These are phyloP conservation scores for Amblyraja radiata DNA, from an alignment of 2,797 vertebrate genomes.

Conservation along the genomic window DNA sequence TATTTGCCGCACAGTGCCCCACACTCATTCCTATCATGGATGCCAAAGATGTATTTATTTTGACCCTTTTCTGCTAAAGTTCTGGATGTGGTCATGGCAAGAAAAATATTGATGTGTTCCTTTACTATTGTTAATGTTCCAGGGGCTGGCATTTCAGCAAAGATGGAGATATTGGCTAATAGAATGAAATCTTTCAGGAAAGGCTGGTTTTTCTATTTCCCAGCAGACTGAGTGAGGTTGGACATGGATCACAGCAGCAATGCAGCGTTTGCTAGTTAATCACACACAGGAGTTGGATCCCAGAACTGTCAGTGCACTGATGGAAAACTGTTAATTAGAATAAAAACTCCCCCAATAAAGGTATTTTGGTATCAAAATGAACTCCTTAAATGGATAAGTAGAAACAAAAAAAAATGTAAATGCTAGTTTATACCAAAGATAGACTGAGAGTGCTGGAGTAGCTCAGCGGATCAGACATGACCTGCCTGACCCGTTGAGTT, in stretches of 20 bases:
- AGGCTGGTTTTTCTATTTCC: neutral
- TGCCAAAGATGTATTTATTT: neutral
- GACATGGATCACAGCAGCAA: neutral
- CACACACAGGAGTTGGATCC: neutral
- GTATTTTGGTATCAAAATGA: neutral
- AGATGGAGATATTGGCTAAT: neutral
- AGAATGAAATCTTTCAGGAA: neutral
- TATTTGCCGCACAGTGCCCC: neutral
- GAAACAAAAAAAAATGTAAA: no score
- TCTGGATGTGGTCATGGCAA: neutral
- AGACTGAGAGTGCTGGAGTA: no score
- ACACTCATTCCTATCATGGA: neutral
- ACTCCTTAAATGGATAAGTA: neutral
- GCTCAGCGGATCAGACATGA: no score
- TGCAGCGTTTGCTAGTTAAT: neutral
- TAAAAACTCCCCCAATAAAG: neutral
- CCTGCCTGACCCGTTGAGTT: no score
- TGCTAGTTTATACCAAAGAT: no score
- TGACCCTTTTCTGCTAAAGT: neutral
- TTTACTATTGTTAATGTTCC: neutral
- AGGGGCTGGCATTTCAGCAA: neutral
- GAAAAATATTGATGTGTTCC: constrained; percentile 10
- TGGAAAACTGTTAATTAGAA: neutral
- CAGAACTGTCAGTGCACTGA: neutral
- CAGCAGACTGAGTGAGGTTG: neutral